phyloP scores from a whole-genome alignment of 2,888 invertebrate genomes.

The Cephus sareptanus region DNA sequence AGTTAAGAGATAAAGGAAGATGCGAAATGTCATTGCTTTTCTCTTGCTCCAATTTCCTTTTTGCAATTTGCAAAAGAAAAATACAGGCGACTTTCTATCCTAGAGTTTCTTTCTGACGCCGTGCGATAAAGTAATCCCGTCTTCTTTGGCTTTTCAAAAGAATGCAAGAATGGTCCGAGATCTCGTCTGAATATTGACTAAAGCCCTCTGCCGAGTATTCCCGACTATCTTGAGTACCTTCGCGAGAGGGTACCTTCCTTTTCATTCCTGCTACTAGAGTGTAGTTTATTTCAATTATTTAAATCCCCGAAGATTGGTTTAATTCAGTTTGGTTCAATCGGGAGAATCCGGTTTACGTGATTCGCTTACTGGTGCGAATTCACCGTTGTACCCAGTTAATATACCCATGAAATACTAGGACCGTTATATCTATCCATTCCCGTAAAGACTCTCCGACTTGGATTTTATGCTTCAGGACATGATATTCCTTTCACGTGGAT shows the following conservation, averaged over 20 bases:
- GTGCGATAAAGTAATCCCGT: slow-evolving; percentile 6
- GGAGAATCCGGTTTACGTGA: slow-evolving; percentile 37
- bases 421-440: background rate
- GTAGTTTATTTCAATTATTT: slow-evolving; percentile 51
- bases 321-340: slow-evolving; percentile 38
- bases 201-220: slow-evolving; percentile 13
- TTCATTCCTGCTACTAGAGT: background rate
- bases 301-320: slow-evolving; percentile 38
- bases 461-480: too few relatives aligned
- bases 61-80: background rate
- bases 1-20: background rate
- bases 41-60: background rate
- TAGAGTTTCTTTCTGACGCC: background rate
- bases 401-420: background rate
- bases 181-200: slow-evolving; percentile 8
- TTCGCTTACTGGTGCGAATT: slow-evolving; percentile 12
- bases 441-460: too few relatives aligned
- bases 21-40: too few relatives aligned
- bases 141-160: slow-evolving; percentile 9
- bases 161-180: too few relatives aligned
- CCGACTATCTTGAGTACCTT: background rate
- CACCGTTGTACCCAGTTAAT: too few relatives aligned
- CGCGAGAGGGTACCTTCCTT: background rate
- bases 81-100: background rate
- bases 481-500: too few relatives aligned